These are phyloP conservation scores for Podotricha telesiphe DNA, from an alignment of 2,888 invertebrate species.

Conservation along the genomic window DNA sequence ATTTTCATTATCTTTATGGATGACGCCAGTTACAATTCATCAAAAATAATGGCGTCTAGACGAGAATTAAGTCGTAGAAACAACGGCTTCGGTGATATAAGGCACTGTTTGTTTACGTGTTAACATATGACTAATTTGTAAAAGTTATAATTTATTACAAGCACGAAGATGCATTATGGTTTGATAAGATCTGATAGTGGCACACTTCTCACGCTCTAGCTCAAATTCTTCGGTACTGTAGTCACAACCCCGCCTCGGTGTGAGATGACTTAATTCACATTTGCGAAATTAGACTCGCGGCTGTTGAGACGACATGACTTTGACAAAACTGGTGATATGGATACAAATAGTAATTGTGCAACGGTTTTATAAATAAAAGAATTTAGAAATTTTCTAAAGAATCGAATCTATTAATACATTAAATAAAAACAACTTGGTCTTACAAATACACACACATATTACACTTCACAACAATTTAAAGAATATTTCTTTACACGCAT, in stretches of 20 bases:
- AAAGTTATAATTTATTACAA: constrained; percentile 42
- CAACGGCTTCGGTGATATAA: constrained; percentile 1
- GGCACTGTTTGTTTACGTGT: constrained; percentile 28
- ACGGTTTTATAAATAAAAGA: neutral
- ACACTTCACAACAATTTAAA: too few species aligned
- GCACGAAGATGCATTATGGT: constrained; percentile 45
- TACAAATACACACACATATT: too few species aligned
- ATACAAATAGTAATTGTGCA: constrained; percentile 18
- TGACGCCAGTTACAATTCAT: neutral
- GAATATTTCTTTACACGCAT: too few species aligned
- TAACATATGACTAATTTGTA: constrained; percentile 43
- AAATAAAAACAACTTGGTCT: too few species aligned
- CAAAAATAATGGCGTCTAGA: constrained; percentile 17
- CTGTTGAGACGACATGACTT: constrained; percentile 39
- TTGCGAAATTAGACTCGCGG: constrained; percentile 42
- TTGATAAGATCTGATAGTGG: constrained; percentile 48
- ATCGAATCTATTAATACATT: too few species aligned
- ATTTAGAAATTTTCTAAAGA: neutral
- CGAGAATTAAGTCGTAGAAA: constrained; percentile 13
- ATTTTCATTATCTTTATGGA: constrained; percentile 1
- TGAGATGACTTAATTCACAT: constrained; percentile 42
- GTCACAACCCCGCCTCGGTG: constrained; percentile 43
- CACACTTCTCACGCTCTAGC: constrained; percentile 50
- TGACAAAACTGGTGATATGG: constrained; percentile 38
- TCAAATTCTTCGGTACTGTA: constrained; percentile 45